Evolutionary conservation across 1,140 invertebrate species (phyloP).

Genomic region (Samia ricini): DNA sequence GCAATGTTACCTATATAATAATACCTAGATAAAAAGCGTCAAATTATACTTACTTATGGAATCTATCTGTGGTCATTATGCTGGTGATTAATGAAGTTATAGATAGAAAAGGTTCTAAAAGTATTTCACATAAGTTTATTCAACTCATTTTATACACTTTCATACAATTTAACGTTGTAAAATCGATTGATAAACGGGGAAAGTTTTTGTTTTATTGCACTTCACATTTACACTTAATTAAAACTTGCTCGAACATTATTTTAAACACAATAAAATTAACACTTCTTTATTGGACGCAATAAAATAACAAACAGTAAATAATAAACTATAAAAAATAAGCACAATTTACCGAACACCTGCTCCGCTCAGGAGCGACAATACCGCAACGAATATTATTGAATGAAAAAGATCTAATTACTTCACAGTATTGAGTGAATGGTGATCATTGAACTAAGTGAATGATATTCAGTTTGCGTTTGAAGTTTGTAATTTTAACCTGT

Average conservation of each 20-base stretch:
- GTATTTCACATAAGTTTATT: conserved; percentile 36
- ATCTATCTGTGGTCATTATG: conserved; percentile 69
- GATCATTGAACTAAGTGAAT: conserved; percentile 10
- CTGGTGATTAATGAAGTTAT: conserved; percentile 1
- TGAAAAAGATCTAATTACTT: conserved; percentile 2
- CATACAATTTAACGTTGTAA: conserved; percentile 45
- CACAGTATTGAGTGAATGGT: conserved; percentile 14
- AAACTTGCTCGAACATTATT: conserved; percentile 22
- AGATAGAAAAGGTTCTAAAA: conserved; percentile 18
- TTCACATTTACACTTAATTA: conserved; percentile 21
- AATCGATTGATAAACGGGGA: conserved; percentile 52
- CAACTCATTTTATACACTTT: conserved; percentile 60
- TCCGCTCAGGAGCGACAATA: conserved; percentile 17
- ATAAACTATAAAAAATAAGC: not conserved
- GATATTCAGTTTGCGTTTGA: not conserved
- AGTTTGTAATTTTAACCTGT: not conserved
- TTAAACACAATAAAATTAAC: not conserved
- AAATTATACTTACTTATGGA: conserved; percentile 64
- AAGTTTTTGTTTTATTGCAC: conserved; percentile 59
- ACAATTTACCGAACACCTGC: conserved; percentile 25
- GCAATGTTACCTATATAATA: not conserved
- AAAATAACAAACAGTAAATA: not conserved
- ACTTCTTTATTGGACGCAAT: not conserved
- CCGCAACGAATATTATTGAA: not conserved
- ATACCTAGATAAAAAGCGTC: conserved; percentile 8